Evolutionary conservation across 37 sponge, comb jelly and placozoan genomes (phyloP).

Genomic region (Diacarnus erythraeanus): DNA sequence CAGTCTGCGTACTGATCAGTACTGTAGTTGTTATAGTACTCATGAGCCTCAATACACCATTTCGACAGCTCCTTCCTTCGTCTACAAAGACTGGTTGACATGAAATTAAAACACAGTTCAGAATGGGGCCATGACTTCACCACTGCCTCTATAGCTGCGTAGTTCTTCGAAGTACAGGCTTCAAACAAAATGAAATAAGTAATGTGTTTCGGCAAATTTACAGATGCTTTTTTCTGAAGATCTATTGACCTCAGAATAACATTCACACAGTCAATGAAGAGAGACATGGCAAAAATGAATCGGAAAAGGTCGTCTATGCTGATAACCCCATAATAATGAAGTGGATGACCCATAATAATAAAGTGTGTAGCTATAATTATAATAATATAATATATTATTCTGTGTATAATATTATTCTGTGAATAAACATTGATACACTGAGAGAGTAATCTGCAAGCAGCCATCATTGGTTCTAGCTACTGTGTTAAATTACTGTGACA

Average conservation of each 20-base stretch:
- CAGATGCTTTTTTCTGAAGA: not conserved
- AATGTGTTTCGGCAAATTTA: not conserved
- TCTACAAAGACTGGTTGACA: not conserved
- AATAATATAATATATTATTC: too few relatives aligned
- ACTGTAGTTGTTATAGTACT: not conserved
- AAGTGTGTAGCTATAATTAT: too few relatives aligned
- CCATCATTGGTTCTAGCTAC: too few relatives aligned
- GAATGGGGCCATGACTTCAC: conserved; percentile 19
- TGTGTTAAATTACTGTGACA: too few relatives aligned
- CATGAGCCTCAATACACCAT: not conserved
- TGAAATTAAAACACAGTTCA: conserved; percentile 2
- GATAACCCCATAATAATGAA: too few relatives aligned
- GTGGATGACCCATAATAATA: too few relatives aligned
- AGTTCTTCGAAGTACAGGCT: not conserved
- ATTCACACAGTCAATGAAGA: not conserved
- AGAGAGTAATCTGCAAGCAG: too few relatives aligned
- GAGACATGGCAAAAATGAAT: not conserved
- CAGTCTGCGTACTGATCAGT: not conserved
- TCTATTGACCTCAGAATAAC: not conserved
- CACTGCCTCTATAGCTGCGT: not conserved
- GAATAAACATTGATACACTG: too few relatives aligned
- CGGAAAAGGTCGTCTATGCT: too few relatives aligned
- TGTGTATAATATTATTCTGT: too few relatives aligned
- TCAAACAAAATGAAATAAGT: not conserved
- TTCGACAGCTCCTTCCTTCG: not conserved